Evolutionary conservation across 2,888 invertebrate genomes (phyloP), one percentile per base, ranked within the genome.

Genomic region (Cheilosia pagana): DNA sequence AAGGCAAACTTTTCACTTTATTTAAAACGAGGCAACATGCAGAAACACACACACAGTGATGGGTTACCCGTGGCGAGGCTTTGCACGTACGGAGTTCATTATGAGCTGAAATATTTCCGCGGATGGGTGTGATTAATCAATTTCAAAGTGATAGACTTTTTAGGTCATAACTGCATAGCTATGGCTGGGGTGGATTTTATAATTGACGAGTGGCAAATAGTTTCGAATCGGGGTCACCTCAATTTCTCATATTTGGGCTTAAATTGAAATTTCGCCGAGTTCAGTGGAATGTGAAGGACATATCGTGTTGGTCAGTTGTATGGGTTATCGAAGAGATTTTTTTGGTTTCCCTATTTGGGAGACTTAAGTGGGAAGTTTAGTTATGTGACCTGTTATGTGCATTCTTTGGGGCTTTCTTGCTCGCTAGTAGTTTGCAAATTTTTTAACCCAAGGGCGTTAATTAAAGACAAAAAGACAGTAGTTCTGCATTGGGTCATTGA

Each of bases 81-180:
- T 68, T 62, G 48, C 50, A 23, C 68, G 31, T n/a, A 68, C 67
- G 62, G 43, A 68, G 68, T 74, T 74, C 53, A 79, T 79, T 74
- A 74, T 39, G 50, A 74, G 65, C 67, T 62, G 55, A 79, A 81
- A 68, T 55, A 81, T 50, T 81, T 63, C 35, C 31, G 57, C 75
- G 68, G 50, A 76, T 57, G 62, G 62, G 39, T 75, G 68, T 68
- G 81, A 76, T 81, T 75, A 75, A 68, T 81, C 76, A 81, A 70
- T 65, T 77, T 63, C 21, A 59, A 52, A 71, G 70, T 57, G 35
- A 63, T 65, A 65, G 70, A 41, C 41, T 45, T 45, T 43, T 43
- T 35, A 41, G 71, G 71, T 60, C 59, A 41, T 43, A 52, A 59
- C 57, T 75, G 75, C 21, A 59, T 31, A 63, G 48, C 41, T 48